Base-by-base conservation (phyloP, 2,888 invertebrate species). In the Glaucopsyche alexis region DNA sequence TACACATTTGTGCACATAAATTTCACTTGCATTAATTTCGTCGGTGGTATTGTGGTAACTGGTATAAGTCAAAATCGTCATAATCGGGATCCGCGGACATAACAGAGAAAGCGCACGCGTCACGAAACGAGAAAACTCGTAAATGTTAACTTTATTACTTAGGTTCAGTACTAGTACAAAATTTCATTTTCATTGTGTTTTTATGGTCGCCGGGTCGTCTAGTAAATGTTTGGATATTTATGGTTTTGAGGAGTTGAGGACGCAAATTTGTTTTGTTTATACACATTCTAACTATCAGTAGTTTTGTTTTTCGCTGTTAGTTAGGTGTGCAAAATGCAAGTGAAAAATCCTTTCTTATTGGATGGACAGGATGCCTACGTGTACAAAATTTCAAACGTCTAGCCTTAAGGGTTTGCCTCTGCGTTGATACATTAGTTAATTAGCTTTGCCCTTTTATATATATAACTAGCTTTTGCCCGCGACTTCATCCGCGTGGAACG, bases 91-190 rank as follows among this genome's bases (percentile, higher is more conserved):
- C 72, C 40, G 60, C 67, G 60, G 66, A 72, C 70, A 71, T 74
- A 72, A 74, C 72, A 81, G 84, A 81, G 85, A 85, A 85, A 85
- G 85, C 81, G 77, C 76, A 77, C 73, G 75, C 81, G 82, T 79
- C 81, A 81, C 78, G 79, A 79, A 75, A 75, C 78, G 81, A 82
- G 84, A 84, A 83, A 84, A 83, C 82, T 81, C 80, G 79, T 82
- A 78, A 81, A 80, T 79, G 80, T 81, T 81, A 79, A 80, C 78
- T 80, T 67, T 72, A 67, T 42, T 55, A 55, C 66, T 50, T 16
- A 50, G 9, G 50, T 13, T 52, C 67, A 16, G 55, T 52, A 65
- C 65, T 72, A 13, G 45, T 9, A 14, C 71, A 29, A 60, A 60
- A 60, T 29, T 72, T 64, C 64, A 19, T 71, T 55, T 66, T 45